These are phyloP conservation scores for Hyposmocoma kahamanoa DNA, from an alignment of 1,140 invertebrate genomes.

Conservation along the genomic window DNA sequence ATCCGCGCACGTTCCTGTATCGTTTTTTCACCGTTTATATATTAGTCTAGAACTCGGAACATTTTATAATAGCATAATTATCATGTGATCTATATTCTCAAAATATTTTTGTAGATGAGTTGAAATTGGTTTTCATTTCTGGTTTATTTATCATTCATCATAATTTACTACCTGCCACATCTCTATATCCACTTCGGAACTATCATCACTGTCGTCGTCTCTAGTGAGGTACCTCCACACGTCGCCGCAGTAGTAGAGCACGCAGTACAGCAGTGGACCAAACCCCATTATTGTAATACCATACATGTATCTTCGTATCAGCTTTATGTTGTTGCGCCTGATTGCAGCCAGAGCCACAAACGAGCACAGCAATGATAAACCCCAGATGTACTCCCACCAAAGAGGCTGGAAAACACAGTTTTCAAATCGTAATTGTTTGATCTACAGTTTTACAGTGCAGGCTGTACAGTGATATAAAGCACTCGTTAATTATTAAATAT, in stretches of 20 bases:
- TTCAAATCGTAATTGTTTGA: no score
- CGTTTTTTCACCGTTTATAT: no score
- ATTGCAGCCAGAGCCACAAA: slow-evolving; percentile 91
- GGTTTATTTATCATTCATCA: no score
- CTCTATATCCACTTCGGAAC: slow-evolving; percentile 78
- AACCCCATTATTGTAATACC: slow-evolving; percentile 86
- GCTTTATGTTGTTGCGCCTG: slow-evolving; percentile 85
- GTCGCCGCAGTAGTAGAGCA: slow-evolving; percentile 88
- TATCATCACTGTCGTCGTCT: slow-evolving; percentile 77
- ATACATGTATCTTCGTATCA: slow-evolving; percentile 88
- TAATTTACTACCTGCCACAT: slow-evolving; percentile 92
- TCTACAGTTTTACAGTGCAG: no score
- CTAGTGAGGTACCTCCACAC: slow-evolving; percentile 85
- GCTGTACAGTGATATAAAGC: no score
- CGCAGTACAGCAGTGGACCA: slow-evolving; percentile 86
- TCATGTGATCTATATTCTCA: no score
- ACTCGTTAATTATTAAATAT: no score
- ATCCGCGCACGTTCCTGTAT: no score
- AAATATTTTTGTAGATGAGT: no score
- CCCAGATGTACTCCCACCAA: slow-evolving; percentile 97
- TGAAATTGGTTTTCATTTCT: no score
- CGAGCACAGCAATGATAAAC: slow-evolving; percentile 87
- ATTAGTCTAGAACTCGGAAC: no score
- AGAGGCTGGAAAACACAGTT: slow-evolving; percentile 77
- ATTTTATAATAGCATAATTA: no score